Evolutionary conservation across 1,140 invertebrate genomes (phyloP).

Genomic region (Aphis craccivora): DNA sequence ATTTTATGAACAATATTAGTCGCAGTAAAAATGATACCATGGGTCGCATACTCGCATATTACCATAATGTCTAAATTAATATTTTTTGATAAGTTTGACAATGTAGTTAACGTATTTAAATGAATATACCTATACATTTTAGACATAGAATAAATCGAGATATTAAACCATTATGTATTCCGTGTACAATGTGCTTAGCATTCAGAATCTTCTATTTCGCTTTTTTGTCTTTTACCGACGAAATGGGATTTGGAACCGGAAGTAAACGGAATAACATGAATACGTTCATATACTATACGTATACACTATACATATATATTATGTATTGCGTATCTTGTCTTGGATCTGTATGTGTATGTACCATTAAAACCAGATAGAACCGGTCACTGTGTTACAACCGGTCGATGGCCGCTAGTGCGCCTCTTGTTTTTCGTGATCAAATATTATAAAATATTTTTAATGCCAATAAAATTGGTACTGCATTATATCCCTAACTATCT

Average conservation of each 20-base stretch:
- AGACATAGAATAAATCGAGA: background rate
- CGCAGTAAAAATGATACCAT: background rate
- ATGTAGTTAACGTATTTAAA: background rate
- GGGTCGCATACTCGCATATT: background rate
- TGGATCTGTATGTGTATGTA: slow-evolving; percentile 52
- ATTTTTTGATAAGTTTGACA: background rate
- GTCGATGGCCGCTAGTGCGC: slow-evolving; percentile 45
- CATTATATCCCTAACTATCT: slow-evolving; percentile 20
- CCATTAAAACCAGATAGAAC: slow-evolving; percentile 53
- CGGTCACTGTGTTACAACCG: slow-evolving; percentile 51
- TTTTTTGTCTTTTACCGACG: background rate
- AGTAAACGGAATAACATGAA: slow-evolving; percentile 44
- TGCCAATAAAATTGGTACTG: slow-evolving; percentile 7
- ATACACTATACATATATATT: background rate
- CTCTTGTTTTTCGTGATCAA: slow-evolving; percentile 35
- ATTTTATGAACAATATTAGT: slow-evolving; percentile 24
- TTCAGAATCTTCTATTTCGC: background rate
- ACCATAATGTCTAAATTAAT: background rate
- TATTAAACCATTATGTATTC: background rate
- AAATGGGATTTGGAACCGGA: slow-evolving; percentile 54
- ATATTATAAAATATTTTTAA: slow-evolving; percentile 49
- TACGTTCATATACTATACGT: background rate
- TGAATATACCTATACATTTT: background rate
- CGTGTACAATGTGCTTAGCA: background rate
- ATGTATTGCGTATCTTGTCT: slow-evolving; percentile 36